Evolutionary conservation across 2,888 invertebrate species (phyloP).

Genomic region (Harpagoxenus sublaevis): DNA sequence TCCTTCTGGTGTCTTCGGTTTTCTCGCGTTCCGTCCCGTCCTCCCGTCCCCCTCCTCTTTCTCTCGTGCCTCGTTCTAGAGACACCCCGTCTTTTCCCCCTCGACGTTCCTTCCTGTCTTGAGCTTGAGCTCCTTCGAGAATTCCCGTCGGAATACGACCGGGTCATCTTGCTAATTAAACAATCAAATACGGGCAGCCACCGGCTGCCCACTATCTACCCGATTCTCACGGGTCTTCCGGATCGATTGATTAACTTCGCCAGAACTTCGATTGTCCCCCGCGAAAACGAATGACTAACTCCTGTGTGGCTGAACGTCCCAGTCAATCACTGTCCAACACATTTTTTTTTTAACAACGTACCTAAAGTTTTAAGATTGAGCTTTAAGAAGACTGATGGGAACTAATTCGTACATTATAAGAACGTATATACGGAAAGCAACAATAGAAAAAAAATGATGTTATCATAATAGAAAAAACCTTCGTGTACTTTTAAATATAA

Average conservation of each 20-base stretch:
- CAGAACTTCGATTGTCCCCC: slow-evolving; percentile 81
- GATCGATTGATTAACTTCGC: slow-evolving; percentile 83
- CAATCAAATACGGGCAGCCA: slow-evolving; percentile 85
- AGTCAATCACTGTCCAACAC: slow-evolving; percentile 33
- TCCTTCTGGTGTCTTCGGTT: slow-evolving; percentile 69
- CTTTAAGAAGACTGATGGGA: not conserved
- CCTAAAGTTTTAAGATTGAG: slow-evolving; percentile 40
- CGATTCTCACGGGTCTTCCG: slow-evolving; percentile 79
- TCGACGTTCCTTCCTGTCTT: slow-evolving; percentile 63
- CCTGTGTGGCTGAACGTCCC: not conserved
- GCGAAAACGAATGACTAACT: slow-evolving; percentile 54
- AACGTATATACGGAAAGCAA: not conserved
- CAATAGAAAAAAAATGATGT: not conserved
- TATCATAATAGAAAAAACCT: not conserved
- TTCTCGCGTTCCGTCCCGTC: slow-evolving; percentile 55
- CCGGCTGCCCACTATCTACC: slow-evolving; percentile 71
- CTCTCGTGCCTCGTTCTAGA: not conserved
- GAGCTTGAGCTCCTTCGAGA: slow-evolving; percentile 72
- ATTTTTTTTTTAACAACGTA: slow-evolving; percentile 14
- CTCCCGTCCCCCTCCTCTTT: slow-evolving; percentile 4
- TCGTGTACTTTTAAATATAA: not conserved
- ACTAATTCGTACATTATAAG: not conserved
- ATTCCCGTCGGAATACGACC: slow-evolving; percentile 76
- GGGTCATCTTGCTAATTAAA: slow-evolving; percentile 86
- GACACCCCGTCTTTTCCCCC: slow-evolving; percentile 58